Evolutionary conservation across 1,140 invertebrate species (phyloP), one percentile per base, ranked within the genome.

Genomic region (Arion vulgaris): DNA sequence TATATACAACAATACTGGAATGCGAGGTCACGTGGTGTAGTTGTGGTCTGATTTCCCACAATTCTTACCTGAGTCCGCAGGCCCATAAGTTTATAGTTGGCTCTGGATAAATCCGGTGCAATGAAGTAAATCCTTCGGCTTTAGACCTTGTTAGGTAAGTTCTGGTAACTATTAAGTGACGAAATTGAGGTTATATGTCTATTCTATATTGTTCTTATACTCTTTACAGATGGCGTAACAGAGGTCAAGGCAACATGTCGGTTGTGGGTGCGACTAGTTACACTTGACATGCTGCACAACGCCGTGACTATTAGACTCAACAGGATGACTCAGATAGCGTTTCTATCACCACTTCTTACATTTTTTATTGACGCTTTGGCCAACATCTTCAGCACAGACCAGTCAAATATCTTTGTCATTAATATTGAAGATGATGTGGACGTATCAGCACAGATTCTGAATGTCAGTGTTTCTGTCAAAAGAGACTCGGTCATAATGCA

Each of bases 231-330:
- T 93, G 97, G 97, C 0, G 94, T 97, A 4, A 98, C 98, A 92
- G 96, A 97, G 93, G 95, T 96, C 0, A 96, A 96, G 91, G 96
- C 97, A 0, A 89, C 89, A 28, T 93, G 92, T 84, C 95, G 96
- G 68, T 93, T 99, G 0, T 95, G 95, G 0, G 97, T 98, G 0
- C 94, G 96, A 36, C 92, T 98, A 1, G 97, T 99, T 34, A 98
- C 97, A 0, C 96, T 98, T 88, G 96, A 98, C 74, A 99, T 99
- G 96, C 93, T 99, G 0, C 95, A 95, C 84, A 98, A 98, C 91
- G 98, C 97, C 0, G 97, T 99, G 15, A 99, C 98, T 0, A 95
- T 99, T 0, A 94, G 97, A 41, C 91, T 99, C 0, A 96, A 96
- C 87, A 96, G 98, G 85, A 98, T 99, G 96, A 98, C 96, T 0